These are phyloP conservation scores for Periphyllus acericola DNA, from an alignment of 2,888 invertebrate genomes.

Conservation along the genomic window DNA sequence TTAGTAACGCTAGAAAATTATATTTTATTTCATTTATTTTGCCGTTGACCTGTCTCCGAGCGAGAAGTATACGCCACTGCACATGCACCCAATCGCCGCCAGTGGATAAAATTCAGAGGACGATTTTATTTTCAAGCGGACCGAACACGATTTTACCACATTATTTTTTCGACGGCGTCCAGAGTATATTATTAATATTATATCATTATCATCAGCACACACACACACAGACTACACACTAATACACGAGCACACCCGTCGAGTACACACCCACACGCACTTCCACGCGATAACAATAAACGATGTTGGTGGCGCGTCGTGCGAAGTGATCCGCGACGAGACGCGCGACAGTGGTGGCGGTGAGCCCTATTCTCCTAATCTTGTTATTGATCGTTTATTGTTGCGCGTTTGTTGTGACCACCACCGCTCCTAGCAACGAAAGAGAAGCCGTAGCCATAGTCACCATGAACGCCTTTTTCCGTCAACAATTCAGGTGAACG, in stretches of 20 bases:
- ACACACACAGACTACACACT: neutral
- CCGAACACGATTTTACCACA: neutral
- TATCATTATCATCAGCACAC: neutral
- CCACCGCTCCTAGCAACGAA: constrained; percentile 60
- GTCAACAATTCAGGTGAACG: constrained; percentile 64
- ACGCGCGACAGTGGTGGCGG: constrained; percentile 25
- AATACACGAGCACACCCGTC: neutral
- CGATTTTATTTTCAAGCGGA: neutral
- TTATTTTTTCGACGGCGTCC: neutral
- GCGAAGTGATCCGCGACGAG: constrained; percentile 35
- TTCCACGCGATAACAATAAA: constrained; percentile 2
- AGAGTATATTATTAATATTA: neutral
- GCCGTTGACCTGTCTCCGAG: neutral
- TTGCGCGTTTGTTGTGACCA: constrained; percentile 61
- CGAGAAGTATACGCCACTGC: neutral
- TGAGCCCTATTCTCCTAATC: constrained; percentile 49
- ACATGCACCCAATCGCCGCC: too few relatives aligned
- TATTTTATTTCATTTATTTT: neutral
- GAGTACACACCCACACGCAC: neutral
- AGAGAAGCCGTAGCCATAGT: constrained; percentile 66
- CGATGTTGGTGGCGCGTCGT: constrained; percentile 28
- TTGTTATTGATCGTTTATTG: constrained; percentile 62
- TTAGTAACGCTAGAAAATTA: neutral
- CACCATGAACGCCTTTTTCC: constrained; percentile 65
- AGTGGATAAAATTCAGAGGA: neutral